These are phyloP conservation scores for Himalopsyche anomala DNA, from an alignment of 2,888 invertebrate genomes.

Conservation along the genomic window DNA sequence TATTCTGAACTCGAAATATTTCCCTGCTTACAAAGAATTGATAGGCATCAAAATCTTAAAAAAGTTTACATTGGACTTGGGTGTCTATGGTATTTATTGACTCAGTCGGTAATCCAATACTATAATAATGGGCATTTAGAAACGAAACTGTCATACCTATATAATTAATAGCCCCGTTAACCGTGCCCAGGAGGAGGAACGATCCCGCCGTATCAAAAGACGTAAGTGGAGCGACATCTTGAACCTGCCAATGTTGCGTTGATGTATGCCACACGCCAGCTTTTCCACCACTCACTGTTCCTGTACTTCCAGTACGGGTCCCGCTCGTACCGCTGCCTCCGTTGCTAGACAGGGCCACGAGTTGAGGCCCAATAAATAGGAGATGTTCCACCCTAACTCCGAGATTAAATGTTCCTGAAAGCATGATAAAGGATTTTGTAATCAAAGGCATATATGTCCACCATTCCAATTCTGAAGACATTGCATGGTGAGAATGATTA, in stretches of 20 bases:
- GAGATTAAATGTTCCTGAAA: slow-evolving; percentile 90
- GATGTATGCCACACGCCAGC: slow-evolving; percentile 99
- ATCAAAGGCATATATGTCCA: too few species aligned
- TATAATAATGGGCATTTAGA: too few species aligned
- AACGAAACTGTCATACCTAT: slow-evolving; percentile 81
- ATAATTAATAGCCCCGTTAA: slow-evolving; percentile 97
- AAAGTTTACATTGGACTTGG: too few species aligned
- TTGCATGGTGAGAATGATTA: too few species aligned
- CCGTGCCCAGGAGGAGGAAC: slow-evolving; percentile 95
- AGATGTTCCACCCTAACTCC: slow-evolving; percentile 95
- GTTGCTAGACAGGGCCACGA: slow-evolving; percentile 92
- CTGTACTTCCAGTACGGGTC: not conserved
- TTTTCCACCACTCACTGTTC: slow-evolving; percentile 81
- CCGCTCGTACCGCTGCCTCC: slow-evolving; percentile 68
- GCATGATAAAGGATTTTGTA: too few species aligned
- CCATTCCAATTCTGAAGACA: too few species aligned
- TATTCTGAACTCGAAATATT: too few species aligned
- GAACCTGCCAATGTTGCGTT: slow-evolving; percentile 99
- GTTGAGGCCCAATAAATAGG: slow-evolving; percentile 97
- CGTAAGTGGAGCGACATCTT: slow-evolving; percentile 95
- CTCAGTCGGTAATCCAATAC: too few species aligned
- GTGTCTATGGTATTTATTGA: too few species aligned
- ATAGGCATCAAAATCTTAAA: too few species aligned
- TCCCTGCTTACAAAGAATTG: too few species aligned
- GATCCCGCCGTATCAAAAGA: slow-evolving; percentile 98